Evolutionary conservation across 1,140 invertebrate genomes (phyloP).

Genomic region (Bombus pascuorum): DNA sequence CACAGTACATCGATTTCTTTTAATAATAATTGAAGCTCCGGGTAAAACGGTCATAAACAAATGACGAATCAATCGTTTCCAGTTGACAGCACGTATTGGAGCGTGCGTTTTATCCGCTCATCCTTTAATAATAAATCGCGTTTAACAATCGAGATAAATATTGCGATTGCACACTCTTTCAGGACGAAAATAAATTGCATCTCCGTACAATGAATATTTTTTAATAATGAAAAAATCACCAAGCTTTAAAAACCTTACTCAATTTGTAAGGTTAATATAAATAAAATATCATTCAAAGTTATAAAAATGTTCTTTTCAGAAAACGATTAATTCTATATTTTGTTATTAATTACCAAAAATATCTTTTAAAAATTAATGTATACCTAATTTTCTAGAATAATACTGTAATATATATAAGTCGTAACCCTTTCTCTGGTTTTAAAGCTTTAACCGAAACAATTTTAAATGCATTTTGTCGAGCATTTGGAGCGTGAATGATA

Average conservation of each 20-base stretch:
- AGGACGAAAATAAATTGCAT: not conserved
- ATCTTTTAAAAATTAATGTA: no score
- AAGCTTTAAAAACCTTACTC: not conserved
- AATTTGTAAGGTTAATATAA: not conserved
- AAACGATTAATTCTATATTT: no score
- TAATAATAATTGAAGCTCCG: not conserved
- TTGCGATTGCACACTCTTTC: not conserved
- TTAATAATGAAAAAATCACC: not conserved
- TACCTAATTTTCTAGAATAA: no score
- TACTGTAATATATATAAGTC: no score
- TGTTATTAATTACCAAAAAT: no score
- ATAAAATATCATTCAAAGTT: not conserved
- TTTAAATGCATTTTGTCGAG: not conserved
- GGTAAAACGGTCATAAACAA: conserved; percentile 16
- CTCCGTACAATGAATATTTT: not conserved
- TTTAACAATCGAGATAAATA: conserved; percentile 26
- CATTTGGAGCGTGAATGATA: not conserved
- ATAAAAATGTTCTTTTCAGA: no score
- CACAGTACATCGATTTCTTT: not conserved
- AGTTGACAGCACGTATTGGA: not conserved
- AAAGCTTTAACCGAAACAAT: not conserved
- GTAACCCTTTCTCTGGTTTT: not conserved
- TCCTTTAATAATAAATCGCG: conserved; percentile 19
- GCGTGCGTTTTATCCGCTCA: conserved; percentile 1
- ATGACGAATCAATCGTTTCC: conserved; percentile 22